Evolutionary conservation across 2,797 vertebrate species (phyloP).

Genomic region (Mormyrus hasselquistii): DNA sequence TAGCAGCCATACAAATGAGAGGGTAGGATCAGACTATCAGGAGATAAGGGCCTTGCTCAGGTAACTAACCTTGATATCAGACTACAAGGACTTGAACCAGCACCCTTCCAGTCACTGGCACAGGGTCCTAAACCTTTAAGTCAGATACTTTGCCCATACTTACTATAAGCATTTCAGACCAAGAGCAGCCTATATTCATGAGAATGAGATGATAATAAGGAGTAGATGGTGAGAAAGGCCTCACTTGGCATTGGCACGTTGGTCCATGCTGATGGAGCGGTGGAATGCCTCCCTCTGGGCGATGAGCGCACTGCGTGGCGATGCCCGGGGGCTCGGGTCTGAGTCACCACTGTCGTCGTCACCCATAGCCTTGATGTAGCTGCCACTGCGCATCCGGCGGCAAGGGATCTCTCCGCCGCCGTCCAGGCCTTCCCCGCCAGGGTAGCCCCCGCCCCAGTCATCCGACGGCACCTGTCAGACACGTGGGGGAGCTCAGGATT

Average conservation of each 20-base stretch:
- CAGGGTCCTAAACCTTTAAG: not conserved
- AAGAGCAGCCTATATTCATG: not conserved
- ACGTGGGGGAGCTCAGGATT: not conserved
- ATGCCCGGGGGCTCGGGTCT: constrained; percentile 80
- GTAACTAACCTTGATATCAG: not conserved
- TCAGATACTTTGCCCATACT: not conserved
- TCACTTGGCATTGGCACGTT: constrained; percentile 63
- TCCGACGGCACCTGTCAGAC: constrained; percentile 82
- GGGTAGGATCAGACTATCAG: not conserved
- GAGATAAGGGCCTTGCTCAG: not conserved
- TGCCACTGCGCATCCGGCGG: constrained; percentile 94
- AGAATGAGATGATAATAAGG: not conserved
- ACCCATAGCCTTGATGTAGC: constrained; percentile 99
- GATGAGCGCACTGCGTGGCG: constrained; percentile 74
- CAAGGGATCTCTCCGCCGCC: constrained; percentile 90
- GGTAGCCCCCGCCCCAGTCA: constrained; percentile 84
- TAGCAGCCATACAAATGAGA: not conserved
- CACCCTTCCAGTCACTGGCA: not conserved
- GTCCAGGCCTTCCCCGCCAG: constrained; percentile 56
- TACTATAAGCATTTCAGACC: not conserved
- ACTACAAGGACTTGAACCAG: not conserved
- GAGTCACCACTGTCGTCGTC: constrained; percentile 94
- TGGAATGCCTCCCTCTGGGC: constrained; percentile 83
- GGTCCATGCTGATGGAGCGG: constrained; percentile 92
- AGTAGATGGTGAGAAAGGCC: not conserved